Base-by-base conservation (phyloP, 2,888 invertebrate genomes). In the Aporophyla nigra region DNA sequence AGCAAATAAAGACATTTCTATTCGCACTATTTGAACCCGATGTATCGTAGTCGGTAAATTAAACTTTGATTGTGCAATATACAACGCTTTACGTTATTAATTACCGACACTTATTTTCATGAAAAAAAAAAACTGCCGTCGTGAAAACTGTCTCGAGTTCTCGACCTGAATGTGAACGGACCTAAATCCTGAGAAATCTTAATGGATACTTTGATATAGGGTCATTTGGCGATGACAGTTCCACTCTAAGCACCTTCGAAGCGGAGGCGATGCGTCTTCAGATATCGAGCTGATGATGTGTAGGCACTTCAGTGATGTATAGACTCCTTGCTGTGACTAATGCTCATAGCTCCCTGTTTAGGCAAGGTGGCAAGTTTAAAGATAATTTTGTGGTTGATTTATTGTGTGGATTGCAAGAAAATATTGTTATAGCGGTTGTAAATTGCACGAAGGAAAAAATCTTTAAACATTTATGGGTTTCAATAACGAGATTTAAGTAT, bases 281-380 rank as follows among this genome's bases (percentile, higher is more conserved):
- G 74, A 51, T 78, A 85, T 82, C 71, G 74, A 62, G 61, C 43
- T 85, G 71, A 75, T 86, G 87, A 87, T 80, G 63, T 86, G 82
- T 82, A 62, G 71, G 67, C 62, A 66, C 71, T 76, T 70, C 66
- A 24, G 71, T 82, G 85, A 85, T 75, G 75, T 85, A 87, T 81
- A 54, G 62, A 63, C 61, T 65, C 54, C 59, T 85, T 61, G 76
- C 58, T 40, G 59, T 85, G 75, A 86, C 68, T 71, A 78, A 87
- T 84, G 84, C 73, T 65, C 71, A 58, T 43, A 62, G 69, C 27
- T 61, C 71, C 21, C 58, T 53, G 72, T 56, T 77, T 72, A 69
- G 69, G 53, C 66, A 73, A 69, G 61, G 63, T 56, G n/a, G 75
- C 67, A 46, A 61, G 63, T 83, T 76, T 53, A 43, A 62, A 24